phyloP scores from a whole-genome alignment of 1,140 invertebrate genomes.

The Bombus cullumanus region DNA sequence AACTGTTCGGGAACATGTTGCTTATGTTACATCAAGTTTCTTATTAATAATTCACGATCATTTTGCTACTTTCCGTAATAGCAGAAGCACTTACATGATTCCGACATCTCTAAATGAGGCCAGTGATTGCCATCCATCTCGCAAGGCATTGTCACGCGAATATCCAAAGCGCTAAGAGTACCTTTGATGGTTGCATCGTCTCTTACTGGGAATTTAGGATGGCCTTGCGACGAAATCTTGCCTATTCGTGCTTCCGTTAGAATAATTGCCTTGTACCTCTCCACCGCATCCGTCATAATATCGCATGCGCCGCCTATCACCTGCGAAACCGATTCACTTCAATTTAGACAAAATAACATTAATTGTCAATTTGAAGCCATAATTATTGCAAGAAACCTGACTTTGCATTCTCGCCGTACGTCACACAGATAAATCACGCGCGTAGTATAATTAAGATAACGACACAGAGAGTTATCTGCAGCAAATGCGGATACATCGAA shows the following conservation, averaged over 20 bases:
- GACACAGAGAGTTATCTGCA: background rate
- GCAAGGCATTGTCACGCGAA: conserved; percentile 84
- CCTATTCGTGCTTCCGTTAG: conserved; percentile 73
- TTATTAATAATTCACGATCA: background rate
- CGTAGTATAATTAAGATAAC: background rate
- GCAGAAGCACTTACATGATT: conserved; percentile 85
- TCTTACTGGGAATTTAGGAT: conserved; percentile 53
- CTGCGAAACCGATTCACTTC: conserved; percentile 62
- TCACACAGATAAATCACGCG: background rate
- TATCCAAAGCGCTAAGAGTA: conserved; percentile 78
- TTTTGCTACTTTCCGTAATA: background rate
- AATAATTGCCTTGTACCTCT: conserved; percentile 83
- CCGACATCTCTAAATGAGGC: conserved; percentile 87
- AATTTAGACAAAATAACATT: background rate
- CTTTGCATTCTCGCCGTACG: background rate
- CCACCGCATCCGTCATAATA: conserved; percentile 84
- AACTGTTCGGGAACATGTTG: background rate
- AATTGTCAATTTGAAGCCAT: background rate
- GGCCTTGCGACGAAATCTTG: conserved; percentile 58
- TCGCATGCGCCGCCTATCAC: conserved; percentile 81
- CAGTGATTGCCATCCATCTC: conserved; percentile 78
- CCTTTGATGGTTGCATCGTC: conserved; percentile 75
- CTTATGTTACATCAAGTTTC: background rate
- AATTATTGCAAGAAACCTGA: background rate
- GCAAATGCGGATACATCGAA: background rate